Conservation (phyloP, 2,888 invertebrate species). For the Tethea ocularis region DNA sequence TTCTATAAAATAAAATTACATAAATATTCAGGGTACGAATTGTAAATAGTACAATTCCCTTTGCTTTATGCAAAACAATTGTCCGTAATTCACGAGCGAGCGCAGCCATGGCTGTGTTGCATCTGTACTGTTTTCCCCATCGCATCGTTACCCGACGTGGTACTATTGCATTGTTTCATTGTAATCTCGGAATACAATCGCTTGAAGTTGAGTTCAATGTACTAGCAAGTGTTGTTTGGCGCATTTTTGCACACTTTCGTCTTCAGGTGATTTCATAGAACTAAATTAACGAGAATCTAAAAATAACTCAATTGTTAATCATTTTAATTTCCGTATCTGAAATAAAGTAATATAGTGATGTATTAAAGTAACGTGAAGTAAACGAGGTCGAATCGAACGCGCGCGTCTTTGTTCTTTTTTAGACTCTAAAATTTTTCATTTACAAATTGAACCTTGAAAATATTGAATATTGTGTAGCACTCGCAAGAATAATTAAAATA, state of each 20-base stretch:
- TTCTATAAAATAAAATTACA: conserved; percentile 1
- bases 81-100: conserved; percentile 33
- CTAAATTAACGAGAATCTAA: too few relatives aligned
- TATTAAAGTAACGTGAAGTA: too few relatives aligned
- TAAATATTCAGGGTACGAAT: conserved; percentile 20
- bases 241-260: not conserved
- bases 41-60: conserved; percentile 16
- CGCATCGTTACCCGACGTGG: conserved; percentile 37
- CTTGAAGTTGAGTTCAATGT: not conserved
- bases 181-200: conserved; percentile 16
- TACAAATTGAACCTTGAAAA: too few relatives aligned
- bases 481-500: too few relatives aligned
- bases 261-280: too few relatives aligned
- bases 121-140: conserved; percentile 33
- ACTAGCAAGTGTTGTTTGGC: not conserved
- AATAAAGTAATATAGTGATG: too few relatives aligned
- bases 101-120: conserved; percentile 25
- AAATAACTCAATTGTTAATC: too few relatives aligned
- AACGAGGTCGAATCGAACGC: too few relatives aligned
- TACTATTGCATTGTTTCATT: conserved; percentile 22
- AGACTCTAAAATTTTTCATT: too few relatives aligned
- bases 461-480: too few relatives aligned
- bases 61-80: conserved; percentile 38
- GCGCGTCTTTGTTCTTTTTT: too few relatives aligned
- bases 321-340: too few relatives aligned